Percentiles rank a stretch among this genome's conserved stretches.
Evolutionary conservation across 2,113 vertebrate species (phyloP).

Genomic region (Bettongia penicillata): DNA sequence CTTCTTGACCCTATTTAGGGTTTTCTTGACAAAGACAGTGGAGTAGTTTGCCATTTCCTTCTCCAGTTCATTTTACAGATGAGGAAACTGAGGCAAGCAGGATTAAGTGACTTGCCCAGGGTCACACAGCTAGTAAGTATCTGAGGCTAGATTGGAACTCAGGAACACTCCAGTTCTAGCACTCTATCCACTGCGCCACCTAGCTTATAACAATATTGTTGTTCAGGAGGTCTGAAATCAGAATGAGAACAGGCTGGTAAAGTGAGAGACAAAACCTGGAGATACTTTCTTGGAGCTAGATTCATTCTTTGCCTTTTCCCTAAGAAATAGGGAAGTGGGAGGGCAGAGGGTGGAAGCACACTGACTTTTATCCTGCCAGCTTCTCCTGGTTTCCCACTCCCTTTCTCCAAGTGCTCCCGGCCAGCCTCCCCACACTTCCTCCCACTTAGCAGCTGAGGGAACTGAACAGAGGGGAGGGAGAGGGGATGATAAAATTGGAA

Average conservation of each 20-base stretch:
- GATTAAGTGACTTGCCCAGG: neutral
- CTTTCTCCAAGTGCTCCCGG: neutral
- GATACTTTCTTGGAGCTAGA: neutral
- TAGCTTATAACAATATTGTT: neutral
- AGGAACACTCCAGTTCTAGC: neutral
- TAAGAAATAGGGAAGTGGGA: neutral
- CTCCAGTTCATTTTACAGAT: neutral
- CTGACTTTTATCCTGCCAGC: neutral
- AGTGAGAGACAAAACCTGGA: neutral
- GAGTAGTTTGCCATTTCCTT: neutral
- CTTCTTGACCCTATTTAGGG: neutral
- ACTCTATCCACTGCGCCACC: neutral
- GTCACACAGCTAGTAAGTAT: neutral
- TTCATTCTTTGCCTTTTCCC: neutral
- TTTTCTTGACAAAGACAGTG: neutral
- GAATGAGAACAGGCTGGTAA: neutral
- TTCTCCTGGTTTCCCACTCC: neutral
- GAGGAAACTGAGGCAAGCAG: neutral
- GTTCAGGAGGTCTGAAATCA: neutral
- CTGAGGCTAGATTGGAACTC: neutral
- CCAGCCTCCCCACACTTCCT: neutral
- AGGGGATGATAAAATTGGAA: neutral
- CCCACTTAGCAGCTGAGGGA: conserved; percentile 7
- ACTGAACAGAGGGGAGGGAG: neutral
- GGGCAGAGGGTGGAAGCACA: neutral